phyloP scores from a whole-genome alignment of 1,140 invertebrate species.

The Drusus annulatus region DNA sequence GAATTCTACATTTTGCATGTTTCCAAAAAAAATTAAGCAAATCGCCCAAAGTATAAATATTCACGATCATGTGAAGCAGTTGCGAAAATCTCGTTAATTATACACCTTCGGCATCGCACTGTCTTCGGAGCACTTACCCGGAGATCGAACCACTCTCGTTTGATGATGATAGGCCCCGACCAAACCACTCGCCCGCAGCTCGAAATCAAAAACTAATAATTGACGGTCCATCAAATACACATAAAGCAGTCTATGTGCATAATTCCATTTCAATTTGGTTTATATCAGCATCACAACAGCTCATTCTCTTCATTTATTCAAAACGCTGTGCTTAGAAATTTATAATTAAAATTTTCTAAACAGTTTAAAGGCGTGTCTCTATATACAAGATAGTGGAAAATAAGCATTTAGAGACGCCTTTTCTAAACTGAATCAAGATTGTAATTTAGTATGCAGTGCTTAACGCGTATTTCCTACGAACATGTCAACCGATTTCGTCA shows the following conservation, averaged over 20 bases:
- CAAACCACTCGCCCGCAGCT: slow-evolving; percentile 10
- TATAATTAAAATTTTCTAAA: too few species aligned
- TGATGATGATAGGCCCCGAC: slow-evolving; percentile 25
- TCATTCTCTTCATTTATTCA: not conserved
- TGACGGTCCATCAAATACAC: slow-evolving; percentile 23
- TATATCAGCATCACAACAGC: not conserved
- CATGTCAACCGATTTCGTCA: too few species aligned
- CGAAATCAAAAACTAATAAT: slow-evolving; percentile 22
- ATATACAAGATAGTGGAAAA: too few species aligned
- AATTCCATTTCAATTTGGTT: slow-evolving; percentile 25
- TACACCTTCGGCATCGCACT: not conserved
- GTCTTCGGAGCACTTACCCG: not conserved
- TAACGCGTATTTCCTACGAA: too few species aligned
- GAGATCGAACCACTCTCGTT: slow-evolving; percentile 20
- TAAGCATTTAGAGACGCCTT: too few species aligned
- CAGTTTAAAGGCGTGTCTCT: too few species aligned
- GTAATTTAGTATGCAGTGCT: too few species aligned
- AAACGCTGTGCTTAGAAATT: too few species aligned
- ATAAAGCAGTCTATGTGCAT: not conserved
- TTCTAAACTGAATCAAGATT: too few species aligned
- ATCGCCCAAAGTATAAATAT: too few species aligned
- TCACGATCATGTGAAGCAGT: not conserved
- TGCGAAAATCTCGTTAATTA: slow-evolving; percentile 4
- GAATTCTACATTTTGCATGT: too few species aligned
- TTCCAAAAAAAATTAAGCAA: too few species aligned